phyloP scores from a whole-genome alignment of 2,113 vertebrate species.

The Nanorana parkeri region DNA sequence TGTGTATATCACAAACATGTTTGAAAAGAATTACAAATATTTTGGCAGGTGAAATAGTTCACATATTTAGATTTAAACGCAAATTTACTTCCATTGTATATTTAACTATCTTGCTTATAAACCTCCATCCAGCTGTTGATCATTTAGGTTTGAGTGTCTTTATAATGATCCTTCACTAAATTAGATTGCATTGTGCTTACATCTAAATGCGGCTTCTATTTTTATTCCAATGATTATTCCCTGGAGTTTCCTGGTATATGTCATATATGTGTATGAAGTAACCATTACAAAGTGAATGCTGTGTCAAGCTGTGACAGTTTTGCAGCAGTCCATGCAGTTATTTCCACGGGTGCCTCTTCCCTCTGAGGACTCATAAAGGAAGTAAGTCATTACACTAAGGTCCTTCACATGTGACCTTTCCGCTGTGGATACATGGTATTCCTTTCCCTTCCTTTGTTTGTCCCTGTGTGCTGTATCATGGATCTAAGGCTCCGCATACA shows the following conservation, averaged over 20 bases:
- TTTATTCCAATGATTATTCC: too few relatives aligned
- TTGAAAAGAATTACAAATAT: too few relatives aligned
- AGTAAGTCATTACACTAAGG: conserved; percentile 48
- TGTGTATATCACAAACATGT: too few relatives aligned
- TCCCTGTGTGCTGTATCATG: neutral
- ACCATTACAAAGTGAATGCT: neutral
- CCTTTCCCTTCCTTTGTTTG: neutral
- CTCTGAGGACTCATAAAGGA: conserved; percentile 48
- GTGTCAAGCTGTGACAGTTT: conserved; percentile 10
- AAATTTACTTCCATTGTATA: too few relatives aligned
- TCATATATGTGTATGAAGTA: neutral
- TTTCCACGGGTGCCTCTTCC: conserved; percentile 4
- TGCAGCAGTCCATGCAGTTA: neutral
- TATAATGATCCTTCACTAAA: too few relatives aligned
- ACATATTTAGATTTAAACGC: too few relatives aligned
- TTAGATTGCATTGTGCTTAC: too few relatives aligned
- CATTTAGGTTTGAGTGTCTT: too few relatives aligned
- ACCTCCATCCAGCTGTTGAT: too few relatives aligned
- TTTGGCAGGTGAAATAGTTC: too few relatives aligned
- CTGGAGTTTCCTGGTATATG: neutral
- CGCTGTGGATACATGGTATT: neutral
- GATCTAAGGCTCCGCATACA: neutral
- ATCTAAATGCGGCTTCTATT: too few relatives aligned
- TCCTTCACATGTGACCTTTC: conserved; percentile 48
- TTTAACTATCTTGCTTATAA: too few relatives aligned